Evolutionary conservation across 1,140 invertebrate species (phyloP).

Genomic region (Drosophila carrolli): DNA sequence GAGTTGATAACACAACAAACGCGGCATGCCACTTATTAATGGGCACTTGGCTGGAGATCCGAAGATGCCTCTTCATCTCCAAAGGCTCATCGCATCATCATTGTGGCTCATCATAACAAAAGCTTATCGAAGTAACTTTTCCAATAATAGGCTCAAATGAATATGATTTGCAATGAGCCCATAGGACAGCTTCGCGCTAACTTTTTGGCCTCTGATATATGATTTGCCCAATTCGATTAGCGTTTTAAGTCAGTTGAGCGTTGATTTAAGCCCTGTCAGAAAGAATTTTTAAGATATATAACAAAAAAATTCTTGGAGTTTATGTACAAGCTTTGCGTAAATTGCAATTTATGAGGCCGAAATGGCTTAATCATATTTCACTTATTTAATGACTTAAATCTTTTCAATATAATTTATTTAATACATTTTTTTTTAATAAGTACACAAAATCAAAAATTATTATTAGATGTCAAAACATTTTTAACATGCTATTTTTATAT

Average conservation of each 20-base stretch:
- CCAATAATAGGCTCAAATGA: constrained; percentile 81
- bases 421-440: too few species aligned
- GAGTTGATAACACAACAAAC: constrained; percentile 60
- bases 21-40: constrained; percentile 73
- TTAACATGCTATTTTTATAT: too few species aligned
- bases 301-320: not conserved
- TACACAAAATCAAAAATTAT: too few species aligned
- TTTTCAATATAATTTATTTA: too few species aligned
- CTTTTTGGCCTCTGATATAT: constrained; percentile 37
- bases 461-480: too few species aligned
- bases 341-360: not conserved
- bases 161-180: constrained; percentile 55
- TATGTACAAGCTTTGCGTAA: not conserved
- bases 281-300: constrained; percentile 1
- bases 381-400: too few species aligned
- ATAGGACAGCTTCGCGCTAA: constrained; percentile 34
- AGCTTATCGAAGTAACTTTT: constrained; percentile 80
- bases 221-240: constrained; percentile 30
- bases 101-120: constrained; percentile 72
- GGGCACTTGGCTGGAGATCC: constrained; percentile 59
- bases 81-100: constrained; percentile 43
- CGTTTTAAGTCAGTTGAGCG: constrained; percentile 2
- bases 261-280: constrained; percentile 12
- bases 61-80: constrained; percentile 34
- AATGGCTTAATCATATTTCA: too few species aligned